Base-by-base conservation (phyloP, 1,140 invertebrate species). In the Chionoecetes opilio region DNA sequence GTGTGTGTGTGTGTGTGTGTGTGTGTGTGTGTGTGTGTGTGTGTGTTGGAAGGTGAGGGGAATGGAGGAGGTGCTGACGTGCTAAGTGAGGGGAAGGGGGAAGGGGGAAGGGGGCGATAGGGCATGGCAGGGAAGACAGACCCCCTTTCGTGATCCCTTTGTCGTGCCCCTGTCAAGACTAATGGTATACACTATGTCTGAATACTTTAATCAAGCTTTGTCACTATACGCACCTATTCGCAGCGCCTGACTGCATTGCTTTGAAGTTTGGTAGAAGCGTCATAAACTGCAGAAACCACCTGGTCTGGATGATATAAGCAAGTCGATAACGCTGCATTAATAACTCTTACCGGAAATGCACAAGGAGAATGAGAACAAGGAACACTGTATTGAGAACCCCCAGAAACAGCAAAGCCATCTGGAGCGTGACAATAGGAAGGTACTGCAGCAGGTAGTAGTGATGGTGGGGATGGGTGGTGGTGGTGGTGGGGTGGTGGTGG, bases 161-260 rank as follows among this genome's bases (percentile, higher is more conserved):
- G 46, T 53, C 46, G 46, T n/a, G 21, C 46, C 46, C 46, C 46
- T 53, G 63, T 5, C 63, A 26, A 75, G 63, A 75, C 21, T 75
- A n/a, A 75, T 75, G 63, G 63, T 75, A n/a, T 75, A 75, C 63
- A n/a, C n/a, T n/a, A 75, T n/a, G 63, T 75, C n/a, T 75, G 63
- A 75, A 75, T 75, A 75, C 63, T 75, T 75, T 75, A 75, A 75
- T 75, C 63, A 75, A 75, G 63, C 63, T 26, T 21, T 75, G 63
- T 75, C 63, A 75, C 21, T n/a, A 53, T 53, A n/a, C 21, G 21
- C 9, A 75, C 11, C 21, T 26, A 75, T 75, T 75, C 63, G 6
- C 11, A 26, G 21, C 63, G 63, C 63, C 63, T n/a, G 63, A 26
- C 63, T 75, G 63, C 63, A 75, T 75, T 75, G 63, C 63, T 75